Conservation (phyloP, 2,888 invertebrate genomes). For the Chrysotoxum bicinctum region DNA sequence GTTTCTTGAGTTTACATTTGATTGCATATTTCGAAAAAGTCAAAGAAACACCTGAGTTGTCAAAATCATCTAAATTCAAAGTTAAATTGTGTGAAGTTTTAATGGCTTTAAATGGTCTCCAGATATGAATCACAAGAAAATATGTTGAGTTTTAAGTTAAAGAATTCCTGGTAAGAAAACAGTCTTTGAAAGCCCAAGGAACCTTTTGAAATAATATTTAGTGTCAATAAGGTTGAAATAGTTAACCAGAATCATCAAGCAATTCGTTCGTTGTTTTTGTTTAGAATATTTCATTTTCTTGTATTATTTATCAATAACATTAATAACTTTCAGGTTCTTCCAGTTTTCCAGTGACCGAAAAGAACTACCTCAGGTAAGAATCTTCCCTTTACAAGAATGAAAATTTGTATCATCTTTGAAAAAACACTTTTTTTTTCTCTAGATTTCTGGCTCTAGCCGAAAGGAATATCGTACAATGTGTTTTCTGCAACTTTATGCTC, state of each 20-base stretch:
- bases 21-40: background rate
- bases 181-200: too few species aligned
- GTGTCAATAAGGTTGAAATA: background rate
- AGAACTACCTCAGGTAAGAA: slow-evolving; percentile 55
- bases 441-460: slow-evolving; percentile 58
- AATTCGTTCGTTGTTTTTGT: background rate
- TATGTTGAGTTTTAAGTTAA: background rate
- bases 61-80: background rate
- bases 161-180: background rate
- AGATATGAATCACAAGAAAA: too few species aligned
- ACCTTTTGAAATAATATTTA: background rate
- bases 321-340: slow-evolving; percentile 32
- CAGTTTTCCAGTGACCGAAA: slow-evolving; percentile 31
- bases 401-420: background rate
- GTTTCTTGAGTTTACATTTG: background rate
- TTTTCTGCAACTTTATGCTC: slow-evolving; percentile 60
- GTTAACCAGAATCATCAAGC: background rate
- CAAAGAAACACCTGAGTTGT: background rate
- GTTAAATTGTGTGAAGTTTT: background rate
- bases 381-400: background rate
- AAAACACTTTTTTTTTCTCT: background rate
- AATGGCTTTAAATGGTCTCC: too few species aligned
- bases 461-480: slow-evolving; percentile 59
- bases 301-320: background rate
- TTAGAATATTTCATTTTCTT: background rate